A percentile compares a stretch with the other conserved stretches of the same genome.
Evolutionary conservation across 2,888 invertebrate genomes (phyloP).

Genomic region (Sarcophaga variegata): DNA sequence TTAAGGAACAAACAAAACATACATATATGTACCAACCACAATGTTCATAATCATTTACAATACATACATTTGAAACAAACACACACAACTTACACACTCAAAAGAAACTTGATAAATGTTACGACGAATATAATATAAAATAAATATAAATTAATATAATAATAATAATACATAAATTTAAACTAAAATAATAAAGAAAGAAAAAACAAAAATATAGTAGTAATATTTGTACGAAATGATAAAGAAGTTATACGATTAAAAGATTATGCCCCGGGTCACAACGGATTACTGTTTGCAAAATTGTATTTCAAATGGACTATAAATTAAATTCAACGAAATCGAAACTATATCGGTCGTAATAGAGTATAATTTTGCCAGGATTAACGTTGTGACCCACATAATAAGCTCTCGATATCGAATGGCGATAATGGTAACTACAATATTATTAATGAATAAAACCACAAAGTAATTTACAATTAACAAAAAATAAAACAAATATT

Average conservation of each 20-base stretch:
- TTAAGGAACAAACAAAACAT: slow-evolving; percentile 17
- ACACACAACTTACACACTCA: slow-evolving; percentile 10
- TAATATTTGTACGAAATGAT: slow-evolving; percentile 63
- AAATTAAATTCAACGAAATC: too few species aligned
- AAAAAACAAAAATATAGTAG: slow-evolving; percentile 42
- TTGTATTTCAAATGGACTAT: too few species aligned
- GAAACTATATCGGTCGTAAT: too few species aligned
- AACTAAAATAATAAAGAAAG: slow-evolving; percentile 35
- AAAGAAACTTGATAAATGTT: slow-evolving; percentile 53
- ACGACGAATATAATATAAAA: slow-evolving; percentile 55
- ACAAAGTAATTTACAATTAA: slow-evolving; percentile 54
- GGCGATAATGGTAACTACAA: slow-evolving; percentile 46
- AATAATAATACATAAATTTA: slow-evolving; percentile 56
- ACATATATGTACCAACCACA: slow-evolving; percentile 24
- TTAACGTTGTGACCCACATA: not conserved
- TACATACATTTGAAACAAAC: not conserved
- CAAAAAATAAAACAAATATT: slow-evolving; percentile 51
- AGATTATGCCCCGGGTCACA: not conserved
- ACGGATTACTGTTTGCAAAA: too few species aligned
- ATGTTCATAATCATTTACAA: slow-evolving; percentile 53
- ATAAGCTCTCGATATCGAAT: slow-evolving; percentile 14
- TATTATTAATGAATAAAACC: slow-evolving; percentile 39
- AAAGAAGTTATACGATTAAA: slow-evolving; percentile 39
- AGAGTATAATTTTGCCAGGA: slow-evolving; percentile 8
- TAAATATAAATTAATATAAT: slow-evolving; percentile 43